These are phyloP conservation scores for Serripes groenlandicus DNA, from an alignment of 2,888 invertebrate genomes.

Conservation along the genomic window DNA sequence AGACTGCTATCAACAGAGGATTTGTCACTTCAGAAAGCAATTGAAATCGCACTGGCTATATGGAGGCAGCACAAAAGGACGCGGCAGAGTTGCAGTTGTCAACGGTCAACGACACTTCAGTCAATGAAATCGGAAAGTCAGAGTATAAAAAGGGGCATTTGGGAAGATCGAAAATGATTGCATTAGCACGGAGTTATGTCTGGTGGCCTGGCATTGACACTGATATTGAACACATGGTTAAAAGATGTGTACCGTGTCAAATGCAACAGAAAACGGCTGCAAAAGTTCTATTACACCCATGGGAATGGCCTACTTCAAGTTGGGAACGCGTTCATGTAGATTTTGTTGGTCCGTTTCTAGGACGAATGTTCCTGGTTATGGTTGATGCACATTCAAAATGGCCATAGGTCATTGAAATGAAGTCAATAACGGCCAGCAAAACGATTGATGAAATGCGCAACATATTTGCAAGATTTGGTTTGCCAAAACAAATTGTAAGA, in stretches of 20 bases:
- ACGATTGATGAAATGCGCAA: too few species aligned
- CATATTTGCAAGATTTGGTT: neutral
- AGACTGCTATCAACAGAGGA: constrained; percentile 39
- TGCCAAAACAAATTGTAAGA: neutral
- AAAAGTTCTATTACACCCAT: too few species aligned
- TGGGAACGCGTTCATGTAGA: constrained; percentile 72
- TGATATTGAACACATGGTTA: neutral
- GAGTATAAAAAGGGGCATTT: too few species aligned
- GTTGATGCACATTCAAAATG: constrained; percentile 85
- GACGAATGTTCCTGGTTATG: constrained; percentile 74
- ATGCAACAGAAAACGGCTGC: constrained; percentile 56
- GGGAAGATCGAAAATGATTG: too few species aligned
- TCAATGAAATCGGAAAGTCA: too few species aligned
- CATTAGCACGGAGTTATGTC: neutral
- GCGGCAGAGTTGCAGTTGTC: constrained; percentile 38
- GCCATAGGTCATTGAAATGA: constrained; percentile 81
- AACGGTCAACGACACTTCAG: neutral
- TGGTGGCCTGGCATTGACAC: constrained; percentile 14
- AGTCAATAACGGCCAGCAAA: constrained; percentile 28
- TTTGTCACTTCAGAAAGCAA: constrained; percentile 27
- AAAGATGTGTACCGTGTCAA: neutral
- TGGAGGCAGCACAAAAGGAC: constrained; percentile 55
- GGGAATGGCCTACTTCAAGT: constrained; percentile 65
- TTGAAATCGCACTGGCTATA: constrained; percentile 44
- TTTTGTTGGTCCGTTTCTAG: constrained; percentile 74